Evolutionary conservation across 2,113 vertebrate genomes (phyloP).

Genomic region (Sylvia atricapilla): DNA sequence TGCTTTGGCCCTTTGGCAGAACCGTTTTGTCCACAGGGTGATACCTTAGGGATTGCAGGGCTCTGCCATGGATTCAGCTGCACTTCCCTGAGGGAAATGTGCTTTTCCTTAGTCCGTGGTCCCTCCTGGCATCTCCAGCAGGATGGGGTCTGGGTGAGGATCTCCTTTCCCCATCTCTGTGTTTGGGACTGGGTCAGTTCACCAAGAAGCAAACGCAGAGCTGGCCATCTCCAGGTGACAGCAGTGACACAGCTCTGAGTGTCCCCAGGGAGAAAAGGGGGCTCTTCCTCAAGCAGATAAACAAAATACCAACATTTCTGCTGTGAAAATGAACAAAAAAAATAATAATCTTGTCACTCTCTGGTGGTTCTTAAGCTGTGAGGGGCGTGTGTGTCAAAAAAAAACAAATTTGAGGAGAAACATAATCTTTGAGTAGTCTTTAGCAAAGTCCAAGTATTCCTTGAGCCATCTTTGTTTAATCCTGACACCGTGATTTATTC

Average conservation of each 20-base stretch:
- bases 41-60: accelerated
- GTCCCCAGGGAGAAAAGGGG: neutral
- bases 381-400: neutral
- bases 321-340: neutral
- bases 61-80: neutral
- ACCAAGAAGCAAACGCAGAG: accelerated
- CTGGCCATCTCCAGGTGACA: no score
- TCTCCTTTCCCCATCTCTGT: neutral
- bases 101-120: neutral
- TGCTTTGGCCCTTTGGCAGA: neutral
- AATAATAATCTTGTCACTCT: neutral
- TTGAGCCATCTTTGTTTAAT: slow-evolving; percentile 22
- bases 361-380: neutral
- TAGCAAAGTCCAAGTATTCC: neutral
- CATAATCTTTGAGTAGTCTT: neutral
- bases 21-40: neutral
- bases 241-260: neutral
- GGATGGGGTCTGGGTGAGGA: neutral
- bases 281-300: neutral
- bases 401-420: neutral
- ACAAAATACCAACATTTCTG: neutral
- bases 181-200: neutral
- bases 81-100: neutral
- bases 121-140: neutral
- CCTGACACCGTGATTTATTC: neutral